Conservation (phyloP, 2,113 vertebrate genomes). For the Hippolais icterina region DNA sequence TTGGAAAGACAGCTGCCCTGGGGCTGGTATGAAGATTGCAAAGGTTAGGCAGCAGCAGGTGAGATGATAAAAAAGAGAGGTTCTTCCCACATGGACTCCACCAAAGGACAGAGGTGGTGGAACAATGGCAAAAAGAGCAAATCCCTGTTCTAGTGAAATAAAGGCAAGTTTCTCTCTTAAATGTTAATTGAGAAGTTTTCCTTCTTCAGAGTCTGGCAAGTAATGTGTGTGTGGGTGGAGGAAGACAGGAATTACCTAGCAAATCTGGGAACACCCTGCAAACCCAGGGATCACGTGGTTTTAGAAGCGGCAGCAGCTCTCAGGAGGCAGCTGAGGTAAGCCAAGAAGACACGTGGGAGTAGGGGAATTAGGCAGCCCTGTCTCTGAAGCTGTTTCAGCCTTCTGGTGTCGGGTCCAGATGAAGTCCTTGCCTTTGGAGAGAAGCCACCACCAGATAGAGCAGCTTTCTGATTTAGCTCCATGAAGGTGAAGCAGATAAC, state of each 20-base stretch:
- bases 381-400: conserved; percentile 3
- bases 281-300: neutral
- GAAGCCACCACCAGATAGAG: neutral
- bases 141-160: neutral
- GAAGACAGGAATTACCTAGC: conserved; percentile 11
- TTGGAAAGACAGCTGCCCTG: neutral
- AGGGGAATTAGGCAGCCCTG: neutral
- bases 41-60: neutral
- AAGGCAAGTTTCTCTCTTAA: neutral
- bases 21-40: neutral
- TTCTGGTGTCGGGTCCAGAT: neutral
- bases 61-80: neutral
- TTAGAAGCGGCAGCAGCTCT: neutral
- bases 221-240: neutral
- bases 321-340: neutral
- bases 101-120: neutral
- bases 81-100: neutral
- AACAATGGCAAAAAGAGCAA: conserved; percentile 4
- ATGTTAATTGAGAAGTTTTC: conserved; percentile 36
- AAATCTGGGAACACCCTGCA: conserved; percentile 19
- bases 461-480: neutral
- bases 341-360: neutral
- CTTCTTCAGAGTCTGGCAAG: conserved; percentile 15
- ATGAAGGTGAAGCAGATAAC: neutral
- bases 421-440: neutral